phyloP scores from a whole-genome alignment of 2,113 vertebrate genomes.

The Rattus norvegicus region DNA sequence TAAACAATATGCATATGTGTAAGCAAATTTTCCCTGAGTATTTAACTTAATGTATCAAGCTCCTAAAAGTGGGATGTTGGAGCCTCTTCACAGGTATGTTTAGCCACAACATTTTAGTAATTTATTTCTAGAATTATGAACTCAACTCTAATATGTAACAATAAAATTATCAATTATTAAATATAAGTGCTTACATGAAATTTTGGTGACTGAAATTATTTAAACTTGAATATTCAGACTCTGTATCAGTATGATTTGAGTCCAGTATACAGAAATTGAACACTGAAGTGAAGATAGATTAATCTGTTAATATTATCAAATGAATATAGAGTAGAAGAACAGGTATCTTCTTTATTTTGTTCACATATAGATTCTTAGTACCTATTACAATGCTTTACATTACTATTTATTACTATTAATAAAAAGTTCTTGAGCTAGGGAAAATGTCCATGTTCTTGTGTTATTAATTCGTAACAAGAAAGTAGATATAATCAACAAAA shows the following conservation, averaged over 20 bases:
- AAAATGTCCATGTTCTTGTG: background rate
- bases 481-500: background rate
- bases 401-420: background rate
- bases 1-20: background rate
- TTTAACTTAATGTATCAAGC: background rate
- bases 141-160: background rate
- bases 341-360: background rate
- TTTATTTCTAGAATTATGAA: background rate
- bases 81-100: background rate
- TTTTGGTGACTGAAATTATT: background rate
- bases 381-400: background rate
- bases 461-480: background rate
- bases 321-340: background rate
- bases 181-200: background rate
- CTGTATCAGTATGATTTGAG: background rate
- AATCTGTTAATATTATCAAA: background rate
- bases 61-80: background rate
- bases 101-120: background rate
- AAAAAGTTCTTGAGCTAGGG: background rate
- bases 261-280: background rate
- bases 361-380: background rate
- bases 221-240: background rate
- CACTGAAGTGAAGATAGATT: background rate
- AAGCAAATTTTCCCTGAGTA: background rate
- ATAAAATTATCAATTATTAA: background rate